Base-by-base conservation (phyloP, 2,113 vertebrate genomes). In the Perca flavescens region DNA sequence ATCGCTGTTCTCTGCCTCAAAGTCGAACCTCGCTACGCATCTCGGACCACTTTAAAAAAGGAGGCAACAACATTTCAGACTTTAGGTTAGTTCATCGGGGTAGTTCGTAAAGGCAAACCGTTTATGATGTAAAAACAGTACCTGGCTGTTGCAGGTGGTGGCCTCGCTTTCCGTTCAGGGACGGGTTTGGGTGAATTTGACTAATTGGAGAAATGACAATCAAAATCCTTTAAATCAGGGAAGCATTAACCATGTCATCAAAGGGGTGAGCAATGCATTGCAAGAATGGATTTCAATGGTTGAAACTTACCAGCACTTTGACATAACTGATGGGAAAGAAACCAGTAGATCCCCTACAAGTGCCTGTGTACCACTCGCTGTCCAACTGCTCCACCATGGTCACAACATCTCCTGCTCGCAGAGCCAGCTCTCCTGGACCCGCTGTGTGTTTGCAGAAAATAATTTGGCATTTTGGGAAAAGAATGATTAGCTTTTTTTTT, bases 21-120 rank as follows among this genome's bases (percentile, higher is more conserved):
- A 99, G 84, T 99, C 96, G 79, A 98, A 99, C 60, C 96, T 95
- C 16, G 98, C 97, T 85, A 97, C 53, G 57, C 97, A 99, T 60
- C 96, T 95, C 1, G 96, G 96, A 49, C 96, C 96, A 43, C 98
- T 99, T 83, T 12, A 86, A 81, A 34, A 31, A 34, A 67, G 19
- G 40, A 67, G 56, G 25, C 2, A 31, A 22, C 12, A 50, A 3
- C 9, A 34, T 54, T 64, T 80, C 7, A 75, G 21, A 66, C 21
- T 11, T 14, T 4, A 22, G 22, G 14, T 58, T n/a, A 67, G 36
- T 17, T 65, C n/a, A 50, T 47, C 8, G 2, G 60, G 1, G 22
- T n/a, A 0, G 19, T 54, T 61, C 31, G 4, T 22, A 36, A 34
- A 74, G 4, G 17, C 25, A 67, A 28, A 61, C 2, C 19, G 16